Evolutionary conservation across 2,113 vertebrate species (phyloP), one percentile per base, ranked within the genome.

Genomic region (Condylura cristata): DNA sequence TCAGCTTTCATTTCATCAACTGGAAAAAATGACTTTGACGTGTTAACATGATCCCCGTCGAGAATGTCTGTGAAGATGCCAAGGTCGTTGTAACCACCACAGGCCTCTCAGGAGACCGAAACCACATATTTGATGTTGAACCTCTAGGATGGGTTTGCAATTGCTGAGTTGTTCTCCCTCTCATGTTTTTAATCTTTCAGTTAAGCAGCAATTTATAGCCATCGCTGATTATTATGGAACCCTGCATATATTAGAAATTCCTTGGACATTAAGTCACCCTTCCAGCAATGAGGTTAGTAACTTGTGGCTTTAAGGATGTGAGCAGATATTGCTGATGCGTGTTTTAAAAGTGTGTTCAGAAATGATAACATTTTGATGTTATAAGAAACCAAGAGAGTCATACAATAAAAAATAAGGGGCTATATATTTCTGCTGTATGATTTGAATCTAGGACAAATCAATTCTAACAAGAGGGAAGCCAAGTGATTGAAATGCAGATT

Each of bases 151-250:
- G 46, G 11, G n/a, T 83, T 88, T 92, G 75, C 93, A n/a, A 87
- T 44, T 84, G 71, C 76, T 95, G 63, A 95, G 14, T 39, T 83
- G 46, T 68, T 24, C 18, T 14, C 37, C 30, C 1, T 3, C 13
- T 17, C 12, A 83, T 48, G 56, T 93, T 84, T 74, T 94, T 46
- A 86, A 88, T 95, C 88, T 98, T 98, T 82, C 98, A 98, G 99
- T 98, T 66, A 99, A 98, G 96, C 98, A 99, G 95, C 99, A 99
- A 80, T 98, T 99, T 95, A 95, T 99, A 97, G 99, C 99, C 2
- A 97, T 99, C 89, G 98, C 98, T 37, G 99, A 99, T 56, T 97
- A 98, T 61, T 97, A 98, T 63, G 99, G 99, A 83, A 98, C 98
- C 8, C 97, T 99, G 65, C 98, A 98, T 86, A 96, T 99, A 96